Percentiles rank a stretch among this genome's conserved stretches.
Conservation (phyloP, 2,888 invertebrate genomes). For the Geotrupes spiniger region DNA sequence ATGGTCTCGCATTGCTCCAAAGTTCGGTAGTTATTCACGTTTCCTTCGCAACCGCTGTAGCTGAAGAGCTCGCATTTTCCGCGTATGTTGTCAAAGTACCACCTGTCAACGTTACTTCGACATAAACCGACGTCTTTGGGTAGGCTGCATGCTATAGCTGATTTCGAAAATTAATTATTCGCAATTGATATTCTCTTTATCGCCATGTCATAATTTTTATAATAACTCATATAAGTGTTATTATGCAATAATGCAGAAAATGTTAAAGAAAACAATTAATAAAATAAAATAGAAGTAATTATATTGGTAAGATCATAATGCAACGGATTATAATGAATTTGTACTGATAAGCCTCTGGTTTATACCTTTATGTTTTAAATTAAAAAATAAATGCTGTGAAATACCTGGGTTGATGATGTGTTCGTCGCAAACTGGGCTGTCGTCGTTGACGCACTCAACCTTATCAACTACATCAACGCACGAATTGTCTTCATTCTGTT, state of each 20-base stretch:
- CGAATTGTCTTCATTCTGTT: constrained; percentile 37
- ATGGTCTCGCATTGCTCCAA: constrained; percentile 66
- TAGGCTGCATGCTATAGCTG: constrained; percentile 53
- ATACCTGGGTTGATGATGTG: constrained; percentile 12
- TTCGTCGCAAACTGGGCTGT: constrained; percentile 41
- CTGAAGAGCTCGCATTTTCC: constrained; percentile 78
- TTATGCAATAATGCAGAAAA: no score
- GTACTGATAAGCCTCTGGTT: no score
- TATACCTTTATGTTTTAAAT: no score
- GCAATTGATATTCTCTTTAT: no score
- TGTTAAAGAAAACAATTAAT: no score
- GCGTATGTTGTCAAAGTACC: constrained; percentile 75
- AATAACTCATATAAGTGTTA: no score
- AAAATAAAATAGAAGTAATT: no score
- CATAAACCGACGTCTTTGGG: constrained; percentile 73
- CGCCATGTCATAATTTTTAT: no score
- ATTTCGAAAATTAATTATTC: neutral
- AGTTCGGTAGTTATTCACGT: constrained; percentile 81
- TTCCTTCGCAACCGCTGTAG: constrained; percentile 87
- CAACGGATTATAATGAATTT: no score
- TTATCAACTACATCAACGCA: constrained; percentile 54
- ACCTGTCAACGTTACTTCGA: constrained; percentile 72
- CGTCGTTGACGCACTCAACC: constrained; percentile 50
- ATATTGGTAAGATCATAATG: no score
- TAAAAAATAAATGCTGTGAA: no score